Conservation (phyloP, 2,888 invertebrate species). For the Sericinus montela region DNA sequence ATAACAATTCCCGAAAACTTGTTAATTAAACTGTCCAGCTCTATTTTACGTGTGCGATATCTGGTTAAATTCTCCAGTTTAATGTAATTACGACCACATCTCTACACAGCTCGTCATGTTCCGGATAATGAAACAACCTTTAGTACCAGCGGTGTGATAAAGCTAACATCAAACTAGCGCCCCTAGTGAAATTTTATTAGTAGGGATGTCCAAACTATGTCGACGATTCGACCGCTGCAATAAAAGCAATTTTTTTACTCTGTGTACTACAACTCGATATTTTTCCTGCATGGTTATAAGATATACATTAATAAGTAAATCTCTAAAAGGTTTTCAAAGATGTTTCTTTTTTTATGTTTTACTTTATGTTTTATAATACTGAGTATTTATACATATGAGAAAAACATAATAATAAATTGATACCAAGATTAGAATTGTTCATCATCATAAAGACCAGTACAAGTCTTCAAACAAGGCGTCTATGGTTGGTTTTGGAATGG, state of each 20-base stretch:
- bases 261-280: neutral
- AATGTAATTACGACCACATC: conserved; percentile 39
- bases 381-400: no score
- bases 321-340: no score
- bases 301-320: no score
- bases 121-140: conserved; percentile 44
- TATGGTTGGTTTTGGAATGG: no score
- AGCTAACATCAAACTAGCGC: conserved; percentile 22
- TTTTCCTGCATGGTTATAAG: neutral
- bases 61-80: conserved; percentile 31
- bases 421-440: no score
- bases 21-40: neutral
- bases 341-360: no score
- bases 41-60: conserved; percentile 27
- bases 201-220: neutral
- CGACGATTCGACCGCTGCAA: conserved; percentile 8
- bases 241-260: conserved; percentile 3
- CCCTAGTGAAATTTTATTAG: conserved; percentile 20
- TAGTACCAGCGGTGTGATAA: conserved; percentile 35
- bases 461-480: no score
- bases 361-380: no score
- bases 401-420: no score
- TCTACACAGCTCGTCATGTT: conserved; percentile 38
- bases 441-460: no score
- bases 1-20: no score